Evolutionary conservation across 2,888 invertebrate genomes (phyloP).

Genomic region (Drosophila acutilabella): DNA sequence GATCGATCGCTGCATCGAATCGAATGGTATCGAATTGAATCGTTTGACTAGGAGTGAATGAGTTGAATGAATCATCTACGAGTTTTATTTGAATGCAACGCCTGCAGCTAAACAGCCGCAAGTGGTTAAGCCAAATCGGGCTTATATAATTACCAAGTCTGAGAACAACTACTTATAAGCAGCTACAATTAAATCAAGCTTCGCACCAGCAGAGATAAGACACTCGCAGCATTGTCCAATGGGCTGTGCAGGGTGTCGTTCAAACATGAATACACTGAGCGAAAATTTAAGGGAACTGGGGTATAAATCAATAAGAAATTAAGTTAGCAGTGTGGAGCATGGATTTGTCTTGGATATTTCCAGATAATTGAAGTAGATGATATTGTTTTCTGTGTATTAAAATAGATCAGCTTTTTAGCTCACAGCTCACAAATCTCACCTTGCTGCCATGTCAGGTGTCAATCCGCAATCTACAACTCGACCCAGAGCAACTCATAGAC

Average conservation of each 20-base stretch:
- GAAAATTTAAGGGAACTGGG: neutral
- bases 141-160: constrained; percentile 70
- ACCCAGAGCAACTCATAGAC: constrained; percentile 26
- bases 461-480: constrained; percentile 52
- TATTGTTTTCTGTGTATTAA: neutral
- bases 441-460: constrained; percentile 69
- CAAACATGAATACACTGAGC: neutral
- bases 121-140: constrained; percentile 72
- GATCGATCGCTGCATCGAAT: constrained; percentile 23
- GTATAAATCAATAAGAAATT: too few relatives aligned
- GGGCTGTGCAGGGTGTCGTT: constrained; percentile 4
- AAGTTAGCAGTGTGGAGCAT: too few relatives aligned
- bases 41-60: constrained; percentile 20
- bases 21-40: neutral
- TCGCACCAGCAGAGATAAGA: constrained; percentile 41
- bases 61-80: constrained; percentile 65
- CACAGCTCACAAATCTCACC: constrained; percentile 28
- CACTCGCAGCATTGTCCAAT: constrained; percentile 38
- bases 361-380: too few relatives aligned
- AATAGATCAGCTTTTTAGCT: constrained; percentile 17
- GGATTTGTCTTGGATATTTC: too few relatives aligned
- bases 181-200: constrained; percentile 22
- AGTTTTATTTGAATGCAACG: constrained; percentile 55
- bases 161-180: constrained; percentile 13
- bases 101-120: constrained; percentile 52